Evolutionary conservation across 1,140 invertebrate species (phyloP).

Genomic region (Zeugodacus cucurbitae): DNA sequence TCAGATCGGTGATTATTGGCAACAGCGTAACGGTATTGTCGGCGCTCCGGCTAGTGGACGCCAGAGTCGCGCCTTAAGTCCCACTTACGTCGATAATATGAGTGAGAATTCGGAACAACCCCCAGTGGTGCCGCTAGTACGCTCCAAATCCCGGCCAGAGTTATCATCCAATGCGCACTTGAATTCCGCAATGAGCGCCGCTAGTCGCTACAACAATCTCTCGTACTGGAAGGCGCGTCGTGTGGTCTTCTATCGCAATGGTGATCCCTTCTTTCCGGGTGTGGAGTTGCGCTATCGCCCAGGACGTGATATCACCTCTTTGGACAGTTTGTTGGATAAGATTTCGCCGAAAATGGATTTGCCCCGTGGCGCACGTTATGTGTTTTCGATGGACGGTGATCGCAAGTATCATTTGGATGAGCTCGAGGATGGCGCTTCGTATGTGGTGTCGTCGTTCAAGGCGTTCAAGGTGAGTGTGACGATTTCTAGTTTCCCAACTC

Average conservation of each 20-base stretch:
- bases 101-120: constrained; percentile 64
- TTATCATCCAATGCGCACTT: constrained; percentile 50
- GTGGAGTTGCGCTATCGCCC: constrained; percentile 90
- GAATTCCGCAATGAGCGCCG: constrained; percentile 59
- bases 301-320: constrained; percentile 84
- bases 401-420: constrained; percentile 86
- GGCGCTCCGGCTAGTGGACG: constrained; percentile 11
- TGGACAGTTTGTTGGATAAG: constrained; percentile 88
- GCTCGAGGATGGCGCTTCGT: constrained; percentile 88
- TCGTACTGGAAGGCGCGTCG: constrained; percentile 87
- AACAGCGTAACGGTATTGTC: constrained; percentile 54
- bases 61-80: constrained; percentile 40
- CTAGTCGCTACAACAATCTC: constrained; percentile 79
- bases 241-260: constrained; percentile 93
- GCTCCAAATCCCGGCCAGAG: constrained; percentile 64
- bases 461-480: constrained; percentile 83
- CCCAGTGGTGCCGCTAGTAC: constrained; percentile 59
- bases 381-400: constrained; percentile 91
- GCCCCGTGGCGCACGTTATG: constrained; percentile 85
- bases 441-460: constrained; percentile 91
- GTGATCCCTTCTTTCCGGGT: constrained; percentile 90
- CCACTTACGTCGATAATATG: constrained; percentile 63
- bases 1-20: constrained; percentile 54
- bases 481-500: background rate
- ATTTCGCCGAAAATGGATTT: constrained; percentile 84